A percentile compares a stretch with the other conserved stretches of the same genome.
These are phyloP conservation scores for Pollimyrus isidori DNA, from an alignment of 2,113 vertebrate genomes.

Conservation along the genomic window DNA sequence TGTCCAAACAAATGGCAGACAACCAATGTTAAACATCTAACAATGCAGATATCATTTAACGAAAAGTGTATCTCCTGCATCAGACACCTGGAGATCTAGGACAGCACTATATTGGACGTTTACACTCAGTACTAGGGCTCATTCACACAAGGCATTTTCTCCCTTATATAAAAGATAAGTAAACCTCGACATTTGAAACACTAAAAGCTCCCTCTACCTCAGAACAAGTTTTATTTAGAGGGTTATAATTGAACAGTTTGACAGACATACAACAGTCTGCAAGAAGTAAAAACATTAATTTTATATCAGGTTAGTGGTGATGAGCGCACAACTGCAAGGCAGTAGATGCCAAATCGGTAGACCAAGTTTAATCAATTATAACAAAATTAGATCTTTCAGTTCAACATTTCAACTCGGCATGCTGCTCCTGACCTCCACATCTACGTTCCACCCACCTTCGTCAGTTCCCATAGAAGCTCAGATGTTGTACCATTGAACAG, in stretches of 20 bases:
- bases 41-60: background rate
- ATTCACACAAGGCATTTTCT: background rate
- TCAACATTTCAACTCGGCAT: background rate
- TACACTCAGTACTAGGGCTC: background rate
- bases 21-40: background rate
- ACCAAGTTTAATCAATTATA: background rate
- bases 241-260: background rate
- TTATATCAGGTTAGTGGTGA: background rate
- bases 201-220: background rate
- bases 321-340: background rate
- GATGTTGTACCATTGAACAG: background rate
- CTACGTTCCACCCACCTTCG: background rate
- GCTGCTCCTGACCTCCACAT: background rate
- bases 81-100: background rate
- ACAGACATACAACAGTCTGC: background rate
- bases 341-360: background rate
- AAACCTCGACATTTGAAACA: background rate
- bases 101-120: background rate
- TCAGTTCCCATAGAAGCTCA: background rate
- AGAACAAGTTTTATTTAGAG: background rate
- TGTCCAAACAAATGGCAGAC: background rate
- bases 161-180: background rate
- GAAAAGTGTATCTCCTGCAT: background rate
- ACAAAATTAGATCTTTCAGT: background rate
- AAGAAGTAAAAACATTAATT: background rate